Evolutionary conservation across 2,113 vertebrate species (phyloP).

Genomic region (Sigmodon hispidus): DNA sequence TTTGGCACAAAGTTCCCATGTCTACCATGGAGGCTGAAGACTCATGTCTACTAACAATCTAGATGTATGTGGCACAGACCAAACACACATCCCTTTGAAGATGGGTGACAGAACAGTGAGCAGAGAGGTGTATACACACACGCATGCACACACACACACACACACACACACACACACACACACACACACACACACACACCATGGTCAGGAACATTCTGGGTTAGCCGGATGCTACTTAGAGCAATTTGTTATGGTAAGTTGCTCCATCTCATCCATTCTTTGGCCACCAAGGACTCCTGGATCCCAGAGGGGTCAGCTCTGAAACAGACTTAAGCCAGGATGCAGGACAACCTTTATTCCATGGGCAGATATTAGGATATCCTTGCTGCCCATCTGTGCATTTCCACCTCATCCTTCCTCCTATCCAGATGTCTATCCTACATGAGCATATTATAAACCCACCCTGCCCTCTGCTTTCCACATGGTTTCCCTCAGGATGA

Average conservation of each 20-base stretch:
- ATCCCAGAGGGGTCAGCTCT: background rate
- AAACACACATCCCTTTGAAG: background rate
- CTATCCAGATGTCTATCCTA: too few relatives aligned
- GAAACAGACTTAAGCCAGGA: background rate
- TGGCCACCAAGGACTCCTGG: background rate
- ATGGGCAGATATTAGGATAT: too few relatives aligned
- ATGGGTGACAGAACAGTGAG: background rate
- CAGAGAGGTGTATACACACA: too few relatives aligned
- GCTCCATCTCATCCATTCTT: background rate
- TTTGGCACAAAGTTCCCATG: too few relatives aligned
- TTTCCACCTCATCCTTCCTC: rapidly evolving
- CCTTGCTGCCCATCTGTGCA: background rate
- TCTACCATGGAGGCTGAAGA: background rate
- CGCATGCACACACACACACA: too few relatives aligned
- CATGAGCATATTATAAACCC: rapidly evolving
- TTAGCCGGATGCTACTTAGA: background rate
- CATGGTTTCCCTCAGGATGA: rapidly evolving
- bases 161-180: too few relatives aligned
- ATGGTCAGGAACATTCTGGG: background rate
- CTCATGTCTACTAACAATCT: too few relatives aligned
- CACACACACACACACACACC: background rate
- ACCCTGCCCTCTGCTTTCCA: background rate
- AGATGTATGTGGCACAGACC: too few relatives aligned
- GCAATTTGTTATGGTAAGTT: too few relatives aligned
- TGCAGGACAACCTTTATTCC: background rate